Evolutionary conservation across 2,797 vertebrate genomes (phyloP).

Genomic region (Parauchenoglanis ngamensis): DNA sequence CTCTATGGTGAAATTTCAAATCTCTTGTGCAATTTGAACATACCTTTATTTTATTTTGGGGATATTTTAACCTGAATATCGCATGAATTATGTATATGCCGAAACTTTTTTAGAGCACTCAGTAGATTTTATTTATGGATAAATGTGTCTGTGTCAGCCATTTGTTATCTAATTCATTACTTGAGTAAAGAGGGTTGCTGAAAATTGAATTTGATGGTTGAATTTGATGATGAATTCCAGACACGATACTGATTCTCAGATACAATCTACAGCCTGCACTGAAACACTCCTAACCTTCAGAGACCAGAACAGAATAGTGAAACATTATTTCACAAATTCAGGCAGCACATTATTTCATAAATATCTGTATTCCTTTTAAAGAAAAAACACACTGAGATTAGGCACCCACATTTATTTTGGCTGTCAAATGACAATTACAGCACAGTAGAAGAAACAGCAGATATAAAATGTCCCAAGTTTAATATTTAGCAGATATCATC

Average conservation of each 20-base stretch:
- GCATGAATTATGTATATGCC: neutral
- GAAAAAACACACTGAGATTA: neutral
- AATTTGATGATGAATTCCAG: constrained; percentile 8
- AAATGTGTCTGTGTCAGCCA: neutral
- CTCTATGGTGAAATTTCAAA: neutral
- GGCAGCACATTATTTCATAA: neutral
- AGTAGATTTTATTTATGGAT: neutral
- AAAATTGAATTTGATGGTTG: neutral
- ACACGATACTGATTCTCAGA: neutral
- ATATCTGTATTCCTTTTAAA: neutral
- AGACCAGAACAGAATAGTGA: neutral
- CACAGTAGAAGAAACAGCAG: constrained; percentile 32
- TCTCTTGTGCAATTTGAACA: neutral
- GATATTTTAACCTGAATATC: neutral
- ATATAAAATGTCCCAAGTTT: constrained; percentile 57
- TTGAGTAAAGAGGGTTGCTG: neutral
- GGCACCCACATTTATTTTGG: constrained; percentile 7
- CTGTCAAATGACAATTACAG: constrained; percentile 31
- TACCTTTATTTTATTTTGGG: neutral
- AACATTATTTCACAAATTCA: constrained; percentile 1
- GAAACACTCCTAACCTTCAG: neutral
- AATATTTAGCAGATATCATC: constrained; percentile 57
- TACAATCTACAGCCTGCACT: neutral
- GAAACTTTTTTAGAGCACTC: neutral
- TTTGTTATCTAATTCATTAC: constrained; percentile 5